Percentiles rank a stretch among this genome's conserved stretches.
Evolutionary conservation across 2,113 vertebrate genomes (phyloP).

Genomic region (Ia io): DNA sequence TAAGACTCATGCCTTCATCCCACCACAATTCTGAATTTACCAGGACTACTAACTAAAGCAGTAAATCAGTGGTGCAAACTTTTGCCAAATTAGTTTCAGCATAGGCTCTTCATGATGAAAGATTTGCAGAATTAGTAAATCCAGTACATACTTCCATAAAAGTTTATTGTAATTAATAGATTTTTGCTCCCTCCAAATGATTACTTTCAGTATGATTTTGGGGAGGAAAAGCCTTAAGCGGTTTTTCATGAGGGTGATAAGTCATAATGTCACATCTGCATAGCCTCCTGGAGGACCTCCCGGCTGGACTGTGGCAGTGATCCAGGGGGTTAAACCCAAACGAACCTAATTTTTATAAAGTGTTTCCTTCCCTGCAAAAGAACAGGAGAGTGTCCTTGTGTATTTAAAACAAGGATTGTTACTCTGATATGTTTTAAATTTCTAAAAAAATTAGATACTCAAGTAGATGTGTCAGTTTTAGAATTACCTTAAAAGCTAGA

Average conservation of each 20-base stretch:
- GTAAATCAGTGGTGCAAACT: not conserved
- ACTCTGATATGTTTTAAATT: not conserved
- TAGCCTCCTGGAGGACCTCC: not conserved
- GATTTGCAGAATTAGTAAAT: not conserved
- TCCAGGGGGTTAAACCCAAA: not conserved
- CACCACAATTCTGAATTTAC: not conserved
- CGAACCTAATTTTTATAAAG: not conserved
- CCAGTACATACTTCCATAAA: not conserved
- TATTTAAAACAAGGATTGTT: not conserved
- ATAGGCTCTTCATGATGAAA: not conserved
- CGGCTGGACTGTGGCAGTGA: not conserved
- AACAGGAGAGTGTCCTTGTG: not conserved
- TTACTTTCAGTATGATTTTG: not conserved
- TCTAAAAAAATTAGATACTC: conserved; percentile 30
- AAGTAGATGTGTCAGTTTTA: conserved; percentile 3
- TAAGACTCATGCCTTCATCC: not conserved
- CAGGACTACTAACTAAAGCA: not conserved
- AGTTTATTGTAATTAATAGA: not conserved
- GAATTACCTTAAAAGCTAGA: conserved; percentile 3
- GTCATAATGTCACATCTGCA: not conserved
- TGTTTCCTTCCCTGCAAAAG: not conserved
- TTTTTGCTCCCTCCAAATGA: not conserved
- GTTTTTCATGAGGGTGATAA: not conserved
- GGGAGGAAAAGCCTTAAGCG: not conserved
- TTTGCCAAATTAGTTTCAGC: not conserved